These are phyloP conservation scores for Coelinius sp. DNA, from an alignment of 2,888 invertebrate species.

Conservation along the genomic window DNA sequence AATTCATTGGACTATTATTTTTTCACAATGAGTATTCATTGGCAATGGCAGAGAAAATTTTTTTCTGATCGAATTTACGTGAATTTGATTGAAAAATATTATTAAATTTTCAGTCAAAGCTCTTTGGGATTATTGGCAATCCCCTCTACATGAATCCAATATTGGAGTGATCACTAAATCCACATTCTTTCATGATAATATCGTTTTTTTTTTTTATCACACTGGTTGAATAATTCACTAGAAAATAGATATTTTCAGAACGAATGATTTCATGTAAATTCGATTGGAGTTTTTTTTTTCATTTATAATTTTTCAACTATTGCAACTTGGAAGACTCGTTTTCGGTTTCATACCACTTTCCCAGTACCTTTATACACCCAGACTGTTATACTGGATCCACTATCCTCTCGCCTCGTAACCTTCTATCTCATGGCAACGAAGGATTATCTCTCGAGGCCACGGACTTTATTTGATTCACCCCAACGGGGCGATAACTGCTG, in stretches of 20 bases:
- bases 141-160: neutral
- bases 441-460: constrained; percentile 36
- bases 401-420: constrained; percentile 25
- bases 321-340: constrained; percentile 2
- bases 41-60: neutral
- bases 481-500: constrained; percentile 24
- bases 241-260: neutral
- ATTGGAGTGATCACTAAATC: neutral
- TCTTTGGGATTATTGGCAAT: neutral
- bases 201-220: neutral
- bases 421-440: constrained; percentile 3
- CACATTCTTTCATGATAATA: neutral
- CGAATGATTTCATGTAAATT: neutral
- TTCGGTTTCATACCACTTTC: constrained; percentile 26
- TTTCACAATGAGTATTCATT: neutral
- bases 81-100: neutral
- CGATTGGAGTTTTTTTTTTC: neutral
- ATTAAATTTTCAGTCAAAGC: neutral
- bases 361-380: neutral
- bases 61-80: neutral
- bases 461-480: constrained; percentile 34
- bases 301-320: neutral
- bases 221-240: neutral
- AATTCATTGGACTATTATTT: neutral
- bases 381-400: constrained; percentile 17